Evolutionary conservation across 2,797 vertebrate genomes (phyloP), one percentile per base, ranked within the genome.

Genomic region (Rhabdomys pumilio): DNA sequence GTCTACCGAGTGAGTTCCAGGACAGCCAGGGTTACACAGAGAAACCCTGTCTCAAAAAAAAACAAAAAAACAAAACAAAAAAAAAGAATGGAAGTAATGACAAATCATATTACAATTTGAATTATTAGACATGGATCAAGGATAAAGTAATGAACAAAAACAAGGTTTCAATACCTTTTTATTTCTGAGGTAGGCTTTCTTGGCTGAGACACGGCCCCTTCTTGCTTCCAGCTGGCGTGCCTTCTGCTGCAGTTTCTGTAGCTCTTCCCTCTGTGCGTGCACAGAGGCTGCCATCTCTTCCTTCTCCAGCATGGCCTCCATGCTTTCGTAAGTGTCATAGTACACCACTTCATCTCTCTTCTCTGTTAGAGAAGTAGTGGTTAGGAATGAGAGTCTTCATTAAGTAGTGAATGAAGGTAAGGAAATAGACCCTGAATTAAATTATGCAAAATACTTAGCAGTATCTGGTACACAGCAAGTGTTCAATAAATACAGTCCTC

Each of bases 181-280:
- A 98, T 99, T 99, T 98, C 99, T 99, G 99, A 99, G 99, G 99
- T 99, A 99, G 99, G 99, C 99, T 98, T 99, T 99, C 99, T 99
- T 99, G 98, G 99, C 98, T 57, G 99, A 99, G 98, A 99, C 99
- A 93, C 99, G 99, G 26, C 99, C 99, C 94, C 99, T 98, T 72
- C 99, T 99, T 86, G 99, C 99, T 98, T 99, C 99, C 67, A 99
- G 99, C 98, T 99, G 99, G 50, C 99, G 99, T 0, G 99, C 99
- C 98, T 99, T 99, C 98, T 99, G 99, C 96, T 99, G 99, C 59
- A 99, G 99, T 96, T 99, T 98, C 67, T 98, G 92, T 4, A 99
- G 97, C 75, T 99, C 99, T 67, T 99, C 99, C 97, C 98, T 98
- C 91, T 99, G 99, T 55, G 99, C 98, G 3, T 98, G 98, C 11